Evolutionary conservation across 2,888 invertebrate species (phyloP).

Genomic region (Nephrotoma appendiculata): DNA sequence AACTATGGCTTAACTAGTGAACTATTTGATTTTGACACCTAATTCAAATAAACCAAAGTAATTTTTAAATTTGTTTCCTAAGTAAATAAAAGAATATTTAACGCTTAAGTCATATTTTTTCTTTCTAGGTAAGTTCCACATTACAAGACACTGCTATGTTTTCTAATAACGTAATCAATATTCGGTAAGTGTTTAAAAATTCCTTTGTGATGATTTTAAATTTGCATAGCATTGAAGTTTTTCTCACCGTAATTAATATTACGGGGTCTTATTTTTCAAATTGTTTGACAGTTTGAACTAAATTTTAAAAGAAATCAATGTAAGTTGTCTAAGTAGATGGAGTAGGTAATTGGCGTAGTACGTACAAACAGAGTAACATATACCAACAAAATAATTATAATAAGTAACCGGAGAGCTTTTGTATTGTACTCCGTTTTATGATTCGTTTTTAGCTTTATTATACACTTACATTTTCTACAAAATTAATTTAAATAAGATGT

Average conservation of each 20-base stretch:
- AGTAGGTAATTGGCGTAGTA: background rate
- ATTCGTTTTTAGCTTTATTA: background rate
- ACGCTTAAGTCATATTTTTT: background rate
- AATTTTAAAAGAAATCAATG: background rate
- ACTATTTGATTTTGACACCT: too few species aligned
- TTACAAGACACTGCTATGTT: background rate
- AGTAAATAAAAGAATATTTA: too few species aligned
- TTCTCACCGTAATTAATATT: background rate
- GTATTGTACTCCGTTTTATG: background rate
- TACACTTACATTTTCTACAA: background rate
- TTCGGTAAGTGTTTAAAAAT: background rate
- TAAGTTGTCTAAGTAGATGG: too few species aligned
- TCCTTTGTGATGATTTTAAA: background rate
- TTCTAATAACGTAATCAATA: background rate
- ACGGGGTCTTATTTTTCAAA: background rate
- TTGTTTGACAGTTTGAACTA: background rate
- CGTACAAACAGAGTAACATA: too few species aligned
- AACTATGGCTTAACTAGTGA: too few species aligned
- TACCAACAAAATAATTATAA: background rate
- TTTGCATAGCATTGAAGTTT: background rate
- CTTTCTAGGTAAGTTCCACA: background rate
- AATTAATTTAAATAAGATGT: background rate
- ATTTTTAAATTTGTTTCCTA: too few species aligned
- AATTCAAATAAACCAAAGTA: too few species aligned
- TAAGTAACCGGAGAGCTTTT: background rate